Base-by-base conservation (phyloP, 2,888 invertebrate genomes). In the Fragum fragum region DNA sequence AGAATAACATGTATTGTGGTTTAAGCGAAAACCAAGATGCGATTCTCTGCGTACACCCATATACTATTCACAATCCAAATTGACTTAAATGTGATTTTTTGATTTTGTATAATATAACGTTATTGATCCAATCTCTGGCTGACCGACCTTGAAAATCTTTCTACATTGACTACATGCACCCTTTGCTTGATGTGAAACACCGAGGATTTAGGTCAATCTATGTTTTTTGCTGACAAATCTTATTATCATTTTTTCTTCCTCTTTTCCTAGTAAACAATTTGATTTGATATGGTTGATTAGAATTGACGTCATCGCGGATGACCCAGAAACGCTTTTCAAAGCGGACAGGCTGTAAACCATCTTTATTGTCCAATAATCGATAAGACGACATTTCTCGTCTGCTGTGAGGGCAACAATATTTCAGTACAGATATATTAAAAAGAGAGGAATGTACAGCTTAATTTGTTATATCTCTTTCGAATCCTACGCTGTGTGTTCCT, bases 271-370 rank as follows among this genome's bases (percentile, higher is more conserved):
- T 57, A 57, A 57, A 57, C 57, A 57, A 57, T 57, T 57, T 57
- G 57, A 57, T 57, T 57, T 72, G 73, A 57, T 23, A 68, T 29
- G 63, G 61, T 52, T 59, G 29, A 59, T 47, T 73, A 59, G 63
- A 23, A 73, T 73, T 73, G 73, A 73, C 73, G 78, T 73, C 66
- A 73, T 28, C 53, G 68, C 7, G 42, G 11, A 29, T 32, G 61
- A 26, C 52, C 42, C 29, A 61, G 61, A 61, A 61, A 29, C 61
- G 32, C 29, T 61, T n/a, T 16, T 32, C 32, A 32, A 18, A 61
- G 32, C 26, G 61, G 61, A 61, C 61, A 36, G 28, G 18, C 29
- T 3, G 32, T n/a, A 18, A 16, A 32, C 9, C 32, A 32, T 61
- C 32, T 47, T 3, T 47, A 16, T 47, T 47, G 14, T 47, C 47